phyloP scores from a whole-genome alignment of 2,113 vertebrate species.

The crab-eating macaque (Macaca fascicularis) region DNA sequence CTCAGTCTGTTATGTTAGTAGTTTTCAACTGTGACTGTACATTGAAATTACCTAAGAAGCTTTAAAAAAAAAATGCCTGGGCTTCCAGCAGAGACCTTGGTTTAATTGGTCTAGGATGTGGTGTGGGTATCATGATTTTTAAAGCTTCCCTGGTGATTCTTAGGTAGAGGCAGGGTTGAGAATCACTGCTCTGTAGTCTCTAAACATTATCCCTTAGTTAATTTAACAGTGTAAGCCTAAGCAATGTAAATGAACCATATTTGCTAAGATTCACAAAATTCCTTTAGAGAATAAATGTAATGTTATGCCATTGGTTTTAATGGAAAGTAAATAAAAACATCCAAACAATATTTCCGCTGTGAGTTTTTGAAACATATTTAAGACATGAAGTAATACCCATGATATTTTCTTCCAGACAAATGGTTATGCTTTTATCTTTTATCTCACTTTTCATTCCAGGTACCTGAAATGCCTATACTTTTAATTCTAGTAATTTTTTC shows the following conservation, averaged over 20 bases:
- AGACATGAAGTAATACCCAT: neutral
- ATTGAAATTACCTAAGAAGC: neutral
- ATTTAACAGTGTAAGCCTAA: neutral
- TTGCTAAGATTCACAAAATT: constrained; percentile 51
- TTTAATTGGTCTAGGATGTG: constrained; percentile 1
- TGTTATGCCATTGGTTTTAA: neutral
- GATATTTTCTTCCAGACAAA: neutral
- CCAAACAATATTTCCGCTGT: neutral
- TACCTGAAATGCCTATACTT: constrained; percentile 1
- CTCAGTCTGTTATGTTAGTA: neutral
- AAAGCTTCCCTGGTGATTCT: neutral
- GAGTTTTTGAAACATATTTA: neutral
- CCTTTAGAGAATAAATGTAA: constrained; percentile 40
- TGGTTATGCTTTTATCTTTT: neutral
- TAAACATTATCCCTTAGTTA: neutral
- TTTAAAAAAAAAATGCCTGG: neutral
- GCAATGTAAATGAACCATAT: neutral
- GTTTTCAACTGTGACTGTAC: neutral
- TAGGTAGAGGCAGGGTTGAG: neutral
- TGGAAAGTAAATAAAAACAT: constrained; percentile 46
- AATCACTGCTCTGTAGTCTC: neutral
- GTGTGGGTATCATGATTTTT: neutral
- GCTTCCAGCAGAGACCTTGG: neutral
- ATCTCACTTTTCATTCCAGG: neutral
- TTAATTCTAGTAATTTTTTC: neutral